phyloP scores from a whole-genome alignment of 1,140 invertebrate genomes.

The Steinernema khuongi region DNA sequence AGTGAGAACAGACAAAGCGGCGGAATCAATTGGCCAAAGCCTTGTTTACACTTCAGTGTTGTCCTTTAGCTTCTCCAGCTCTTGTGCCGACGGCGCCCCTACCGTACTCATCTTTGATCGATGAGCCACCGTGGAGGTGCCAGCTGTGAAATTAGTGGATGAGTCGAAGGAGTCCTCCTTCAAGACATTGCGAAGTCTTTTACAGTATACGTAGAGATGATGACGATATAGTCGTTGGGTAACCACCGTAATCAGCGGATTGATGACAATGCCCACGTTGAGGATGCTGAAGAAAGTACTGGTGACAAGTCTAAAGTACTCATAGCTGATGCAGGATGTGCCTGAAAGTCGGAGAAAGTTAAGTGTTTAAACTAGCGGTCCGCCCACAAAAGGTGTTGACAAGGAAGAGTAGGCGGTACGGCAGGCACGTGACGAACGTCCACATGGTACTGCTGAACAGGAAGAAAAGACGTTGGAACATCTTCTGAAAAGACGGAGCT shows the following conservation, averaged over 20 bases:
- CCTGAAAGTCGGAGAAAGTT: constrained; percentile 31
- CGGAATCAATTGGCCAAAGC: too few species aligned
- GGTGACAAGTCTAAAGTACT: constrained; percentile 33
- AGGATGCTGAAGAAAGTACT: constrained; percentile 45
- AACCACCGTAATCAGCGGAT: constrained; percentile 46
- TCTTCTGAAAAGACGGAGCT: constrained; percentile 37
- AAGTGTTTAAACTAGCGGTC: constrained; percentile 12
- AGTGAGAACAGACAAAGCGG: too few species aligned
- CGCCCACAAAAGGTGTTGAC: constrained; percentile 25
- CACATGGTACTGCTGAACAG: constrained; percentile 54
- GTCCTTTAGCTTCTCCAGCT: not conserved
- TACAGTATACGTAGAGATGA: not conserved
- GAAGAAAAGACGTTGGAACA: constrained; percentile 57
- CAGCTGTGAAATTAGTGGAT: not conserved
- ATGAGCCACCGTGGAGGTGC: not conserved
- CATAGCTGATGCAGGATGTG: not conserved
- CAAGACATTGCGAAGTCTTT: not conserved
- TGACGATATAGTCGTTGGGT: constrained; percentile 40
- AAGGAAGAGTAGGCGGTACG: constrained; percentile 52
- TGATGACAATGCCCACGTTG: constrained; percentile 53
- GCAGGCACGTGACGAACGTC: constrained; percentile 55
- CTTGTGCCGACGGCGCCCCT: not conserved
- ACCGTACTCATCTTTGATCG: not conserved
- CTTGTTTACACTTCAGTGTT: not conserved
- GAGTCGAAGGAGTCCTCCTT: not conserved